Evolutionary conservation across 2,888 invertebrate species (phyloP), one percentile per base, ranked within the genome.

Genomic region (Callosobruchus maculatus): DNA sequence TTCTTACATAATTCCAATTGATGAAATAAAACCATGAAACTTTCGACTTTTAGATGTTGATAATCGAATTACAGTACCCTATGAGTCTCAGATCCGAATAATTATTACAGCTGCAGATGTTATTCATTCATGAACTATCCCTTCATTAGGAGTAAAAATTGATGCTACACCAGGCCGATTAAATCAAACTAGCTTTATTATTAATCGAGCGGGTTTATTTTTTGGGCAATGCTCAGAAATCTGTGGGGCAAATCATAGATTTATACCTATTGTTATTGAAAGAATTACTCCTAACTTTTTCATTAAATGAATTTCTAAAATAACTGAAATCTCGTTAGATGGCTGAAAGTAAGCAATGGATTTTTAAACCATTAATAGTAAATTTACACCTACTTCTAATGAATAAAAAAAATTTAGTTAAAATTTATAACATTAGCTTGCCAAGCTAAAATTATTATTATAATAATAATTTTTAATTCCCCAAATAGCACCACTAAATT

Each of bases 171-270:
- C 92, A 0, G 92, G 92, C 0, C 91, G 92, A 69, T 80, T 92
- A 85, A 92, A 92, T 81, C 91, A 92, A 91, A 88, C 87, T 83
- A 90, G 88, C 81, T 90, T 93, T 85, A 88, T 88, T 81, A 88
- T 90, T 81, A 91, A 90, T 78, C 90, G 91, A 0, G 89, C 92
- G 0, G 93, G 93, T 69, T 81, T 93, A 84, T 92, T 89, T 86
- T 94, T 87, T 87, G 93, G 93, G 0, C 93, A 94, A 90, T 94
- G 94, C 85, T 94, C 93, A 80, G 93, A 94, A 91, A 94, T 94
- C 88, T 94, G 94, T 88, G 94, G 94, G 0, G 90, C 91, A 73
- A 94, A 94, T 85, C 93, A 94, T 86, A 93, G 93, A 75, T 94
- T 94, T 90, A 94, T 94, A 88, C 94, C 93, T 49, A 93, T 94